These are phyloP conservation scores for Acomys russatus DNA, from an alignment of 2,797 vertebrate genomes.

Conservation along the genomic window DNA sequence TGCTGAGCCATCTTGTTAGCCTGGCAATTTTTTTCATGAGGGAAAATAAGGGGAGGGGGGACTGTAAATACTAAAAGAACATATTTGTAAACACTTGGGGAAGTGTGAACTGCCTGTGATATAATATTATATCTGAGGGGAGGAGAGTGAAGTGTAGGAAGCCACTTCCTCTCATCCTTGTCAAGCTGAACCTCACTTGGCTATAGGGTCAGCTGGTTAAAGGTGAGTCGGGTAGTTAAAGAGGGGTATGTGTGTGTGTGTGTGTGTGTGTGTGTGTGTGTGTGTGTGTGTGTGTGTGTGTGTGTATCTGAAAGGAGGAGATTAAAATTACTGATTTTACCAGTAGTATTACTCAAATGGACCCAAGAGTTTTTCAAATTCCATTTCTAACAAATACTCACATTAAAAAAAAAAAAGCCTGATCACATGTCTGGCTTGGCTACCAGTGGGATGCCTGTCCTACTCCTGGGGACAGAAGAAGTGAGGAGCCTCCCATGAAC, in stretches of 20 bases:
- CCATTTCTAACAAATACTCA: neutral
- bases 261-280: neutral
- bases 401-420: neutral
- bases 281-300: neutral
- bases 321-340: neutral
- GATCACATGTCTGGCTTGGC: neutral
- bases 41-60: neutral
- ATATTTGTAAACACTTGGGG: slow-evolving; percentile 18
- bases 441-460: neutral
- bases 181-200: neutral
- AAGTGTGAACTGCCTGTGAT: neutral
- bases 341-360: neutral
- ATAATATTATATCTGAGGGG: neutral
- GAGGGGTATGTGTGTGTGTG: neutral
- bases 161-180: neutral
- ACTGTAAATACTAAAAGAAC: neutral
- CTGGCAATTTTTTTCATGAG: neutral
- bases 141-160: neutral
- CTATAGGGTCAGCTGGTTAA: neutral
- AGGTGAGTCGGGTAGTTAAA: neutral
- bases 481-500: neutral
- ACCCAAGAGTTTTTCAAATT: slow-evolving; percentile 17
- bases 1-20: neutral
- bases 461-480: neutral
- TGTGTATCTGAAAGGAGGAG: neutral